phyloP scores from a whole-genome alignment of 2,797 vertebrate species.

The Coregonus suidteri region DNA sequence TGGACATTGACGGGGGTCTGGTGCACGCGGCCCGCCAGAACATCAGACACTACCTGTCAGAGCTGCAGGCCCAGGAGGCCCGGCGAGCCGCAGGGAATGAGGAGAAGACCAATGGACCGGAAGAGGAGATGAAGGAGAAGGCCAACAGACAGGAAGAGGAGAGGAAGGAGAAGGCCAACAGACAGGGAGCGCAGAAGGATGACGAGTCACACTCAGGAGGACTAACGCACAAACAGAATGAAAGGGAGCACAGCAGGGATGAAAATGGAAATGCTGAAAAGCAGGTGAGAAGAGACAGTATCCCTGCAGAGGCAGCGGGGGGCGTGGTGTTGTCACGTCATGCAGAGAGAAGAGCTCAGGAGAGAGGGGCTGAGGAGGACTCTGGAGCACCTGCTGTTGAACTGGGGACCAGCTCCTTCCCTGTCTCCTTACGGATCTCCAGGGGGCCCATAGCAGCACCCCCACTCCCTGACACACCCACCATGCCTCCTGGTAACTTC shows the following conservation, averaged over 20 bases:
- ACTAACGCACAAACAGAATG: neutral
- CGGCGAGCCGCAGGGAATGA: slow-evolving; percentile 40
- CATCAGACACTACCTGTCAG: slow-evolving; percentile 90
- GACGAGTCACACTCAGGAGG: neutral
- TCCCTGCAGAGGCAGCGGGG: slow-evolving; percentile 35
- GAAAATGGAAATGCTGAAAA: slow-evolving; percentile 48
- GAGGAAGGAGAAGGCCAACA: neutral
- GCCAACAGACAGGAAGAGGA: slow-evolving; percentile 27
- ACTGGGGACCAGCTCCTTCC: slow-evolving; percentile 72
- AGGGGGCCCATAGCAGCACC: slow-evolving; percentile 89
- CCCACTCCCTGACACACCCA: slow-evolving; percentile 72
- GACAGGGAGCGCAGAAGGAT: slow-evolving; percentile 21
- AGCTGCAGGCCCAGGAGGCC: slow-evolving; percentile 74
- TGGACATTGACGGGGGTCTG: slow-evolving; percentile 86
- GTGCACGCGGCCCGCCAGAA: slow-evolving; percentile 88
- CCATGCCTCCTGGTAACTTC: slow-evolving; percentile 76
- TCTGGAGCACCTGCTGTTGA: slow-evolving; percentile 45
- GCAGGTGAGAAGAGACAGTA: slow-evolving; percentile 39
- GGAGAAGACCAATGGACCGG: slow-evolving; percentile 11
- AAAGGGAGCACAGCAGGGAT: neutral
- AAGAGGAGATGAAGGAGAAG: neutral
- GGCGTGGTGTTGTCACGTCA: slow-evolving; percentile 49
- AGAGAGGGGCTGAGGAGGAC: slow-evolving; percentile 21
- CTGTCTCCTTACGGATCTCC: slow-evolving; percentile 82
- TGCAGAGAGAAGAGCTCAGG: slow-evolving; percentile 41